Evolutionary conservation across 2,888 invertebrate species (phyloP).

Genomic region (Meloe dianella): DNA sequence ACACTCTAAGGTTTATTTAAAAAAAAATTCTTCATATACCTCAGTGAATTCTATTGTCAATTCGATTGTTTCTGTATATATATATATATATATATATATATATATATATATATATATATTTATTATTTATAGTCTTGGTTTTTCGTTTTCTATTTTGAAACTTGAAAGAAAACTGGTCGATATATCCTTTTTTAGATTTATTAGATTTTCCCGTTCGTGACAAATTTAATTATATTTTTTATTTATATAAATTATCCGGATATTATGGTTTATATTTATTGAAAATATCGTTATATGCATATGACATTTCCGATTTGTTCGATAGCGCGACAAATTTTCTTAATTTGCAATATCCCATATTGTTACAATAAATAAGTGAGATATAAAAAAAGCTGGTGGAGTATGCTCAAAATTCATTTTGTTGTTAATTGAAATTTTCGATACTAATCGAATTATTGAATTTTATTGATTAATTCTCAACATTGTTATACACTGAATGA

Average conservation of each 20-base stretch:
- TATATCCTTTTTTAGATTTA: neutral
- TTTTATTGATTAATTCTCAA: neutral
- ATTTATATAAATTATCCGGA: neutral
- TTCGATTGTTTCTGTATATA: neutral
- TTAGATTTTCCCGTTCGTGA: neutral
- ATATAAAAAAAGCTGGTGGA: too few species aligned
- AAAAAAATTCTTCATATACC: constrained; percentile 10
- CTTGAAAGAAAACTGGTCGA: neutral
- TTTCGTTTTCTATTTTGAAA: neutral
- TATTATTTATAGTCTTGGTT: neutral
- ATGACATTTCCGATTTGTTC: too few species aligned
- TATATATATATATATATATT: too few species aligned
- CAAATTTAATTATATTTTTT: neutral
- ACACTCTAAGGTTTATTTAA: neutral
- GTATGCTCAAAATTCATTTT: too few species aligned
- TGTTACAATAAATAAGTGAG: too few species aligned
- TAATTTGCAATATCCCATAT: too few species aligned
- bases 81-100: neutral
- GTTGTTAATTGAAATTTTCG: neutral
- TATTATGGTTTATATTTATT: neutral
- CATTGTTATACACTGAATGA: neutral
- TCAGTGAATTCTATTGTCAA: constrained; percentile 1
- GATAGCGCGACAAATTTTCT: too few species aligned
- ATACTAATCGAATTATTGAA: too few species aligned
- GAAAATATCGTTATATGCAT: too few species aligned